Base-by-base conservation (phyloP, 2,888 invertebrate species). In the Oligia latruncula region DNA sequence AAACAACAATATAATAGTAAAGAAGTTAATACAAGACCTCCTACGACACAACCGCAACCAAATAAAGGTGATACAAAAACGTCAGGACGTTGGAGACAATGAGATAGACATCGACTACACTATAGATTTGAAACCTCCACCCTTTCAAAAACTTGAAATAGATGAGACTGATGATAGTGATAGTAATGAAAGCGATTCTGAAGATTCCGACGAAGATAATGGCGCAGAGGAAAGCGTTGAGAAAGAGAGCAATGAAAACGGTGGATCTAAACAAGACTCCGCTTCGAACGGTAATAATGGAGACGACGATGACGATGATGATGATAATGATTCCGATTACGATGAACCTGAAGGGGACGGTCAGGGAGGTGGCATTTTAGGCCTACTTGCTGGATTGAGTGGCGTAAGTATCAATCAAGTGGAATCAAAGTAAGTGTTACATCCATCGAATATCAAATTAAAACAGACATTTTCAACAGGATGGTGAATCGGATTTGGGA, bases 401-500 rank as follows among this genome's bases (percentile, higher is more conserved):
- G 97, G 97, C 9, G 97, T 96, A 93, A 94, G 96, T 93, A 29
- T 29, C 29, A 29, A 29, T 29, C 29, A 29, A 29, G 29, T 46
- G 9, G 6, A 72, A 64, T n/a, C 72, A 52, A 52, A 65, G 23
- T 71, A 74, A 43, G 46, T 71, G 17, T 52, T 52, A 4, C 23
- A 29, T 23, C 15, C 5, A 74, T 71, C 8, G 11, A 78, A 43
- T 35, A 60, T 17, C 4, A 29, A 15, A 72, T 35, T 72, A 75
- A 78, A 68, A n/a, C 23, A 60, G 1, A 46, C 0, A n/a, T 83
- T 67, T 65, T 87, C 86, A 95, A 95, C 96, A 95, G 90, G 95
- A 95, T 35, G 97, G 96, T 2, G 94, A 96, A 71, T 97, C 97
- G 11, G 97, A 97, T 90, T 92, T 97, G 78, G 97, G 97, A 71